A percentile compares a stretch with the other conserved stretches of the same genome.
Conservation (phyloP, 2,113 vertebrate genomes). For the Pelusios castaneus region DNA sequence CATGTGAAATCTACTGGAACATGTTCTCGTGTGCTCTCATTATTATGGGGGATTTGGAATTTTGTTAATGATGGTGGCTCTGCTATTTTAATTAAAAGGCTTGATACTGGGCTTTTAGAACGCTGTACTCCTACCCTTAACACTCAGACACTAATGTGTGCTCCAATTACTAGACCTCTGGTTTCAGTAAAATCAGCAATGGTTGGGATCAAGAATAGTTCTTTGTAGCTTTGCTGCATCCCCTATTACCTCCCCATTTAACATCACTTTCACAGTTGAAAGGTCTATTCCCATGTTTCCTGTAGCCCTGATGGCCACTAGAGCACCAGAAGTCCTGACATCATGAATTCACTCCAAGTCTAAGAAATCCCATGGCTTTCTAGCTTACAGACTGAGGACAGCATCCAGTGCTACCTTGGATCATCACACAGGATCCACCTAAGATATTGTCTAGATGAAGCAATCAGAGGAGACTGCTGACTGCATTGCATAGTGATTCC, state of each 20-base stretch:
- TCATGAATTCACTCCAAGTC: neutral
- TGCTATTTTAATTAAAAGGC: accelerated
- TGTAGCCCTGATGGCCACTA: neutral
- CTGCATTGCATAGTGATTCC: neutral
- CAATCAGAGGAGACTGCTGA: neutral
- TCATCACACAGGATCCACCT: neutral
- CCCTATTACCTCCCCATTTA: neutral
- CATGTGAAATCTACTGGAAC: neutral
- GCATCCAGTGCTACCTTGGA: neutral
- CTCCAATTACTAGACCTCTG: no score
- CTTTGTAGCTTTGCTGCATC: neutral
- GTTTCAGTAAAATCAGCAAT: neutral
- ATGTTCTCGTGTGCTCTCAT: neutral
- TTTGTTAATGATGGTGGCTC: neutral
- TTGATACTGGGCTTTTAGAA: neutral
- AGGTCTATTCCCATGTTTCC: accelerated
- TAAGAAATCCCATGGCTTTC: neutral
- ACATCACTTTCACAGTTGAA: neutral
- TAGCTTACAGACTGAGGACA: neutral
- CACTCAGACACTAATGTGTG: neutral
- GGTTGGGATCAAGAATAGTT: neutral
- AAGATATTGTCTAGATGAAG: neutral
- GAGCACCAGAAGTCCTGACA: neutral
- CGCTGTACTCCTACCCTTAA: accelerated
- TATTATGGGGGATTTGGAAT: accelerated